Evolutionary conservation across 2,797 vertebrate species (phyloP).

Genomic region (Neomorphus geoffroyi): DNA sequence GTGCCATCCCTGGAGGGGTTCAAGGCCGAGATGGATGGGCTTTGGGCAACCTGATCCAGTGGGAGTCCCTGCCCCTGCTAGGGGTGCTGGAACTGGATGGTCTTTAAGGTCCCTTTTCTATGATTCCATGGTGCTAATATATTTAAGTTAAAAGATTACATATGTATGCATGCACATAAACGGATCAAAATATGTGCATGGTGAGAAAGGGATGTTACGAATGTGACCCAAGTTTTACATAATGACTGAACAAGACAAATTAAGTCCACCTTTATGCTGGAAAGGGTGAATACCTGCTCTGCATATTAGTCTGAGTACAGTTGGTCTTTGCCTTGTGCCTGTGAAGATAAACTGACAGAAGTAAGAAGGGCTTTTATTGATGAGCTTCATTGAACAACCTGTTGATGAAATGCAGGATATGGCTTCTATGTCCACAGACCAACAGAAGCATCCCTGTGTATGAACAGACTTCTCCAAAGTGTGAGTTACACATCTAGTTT

Average conservation of each 20-base stretch:
- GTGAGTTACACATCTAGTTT: too few species aligned
- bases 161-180: not conserved
- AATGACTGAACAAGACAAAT: not conserved
- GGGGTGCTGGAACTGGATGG: too few species aligned
- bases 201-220: not conserved
- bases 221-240: not conserved
- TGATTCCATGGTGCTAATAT: not conserved
- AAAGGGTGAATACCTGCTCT: not conserved
- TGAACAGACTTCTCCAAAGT: too few species aligned
- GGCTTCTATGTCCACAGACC: not conserved
- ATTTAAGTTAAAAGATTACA: not conserved
- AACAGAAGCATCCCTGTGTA: not conserved
- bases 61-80: too few species aligned
- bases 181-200: not conserved
- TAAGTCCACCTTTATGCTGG: not conserved
- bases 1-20: too few species aligned
- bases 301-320: not conserved
- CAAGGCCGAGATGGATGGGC: too few species aligned
- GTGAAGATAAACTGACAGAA: not conserved
- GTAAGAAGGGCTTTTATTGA: not conserved
- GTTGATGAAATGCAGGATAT: not conserved
- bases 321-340: not conserved
- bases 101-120: too few species aligned
- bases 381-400: not conserved
- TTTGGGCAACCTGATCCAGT: too few species aligned